Percentiles rank a stretch among this genome's conserved stretches.
Evolutionary conservation across 2,888 invertebrate genomes (phyloP).

Genomic region (Drosophila phalerata): DNA sequence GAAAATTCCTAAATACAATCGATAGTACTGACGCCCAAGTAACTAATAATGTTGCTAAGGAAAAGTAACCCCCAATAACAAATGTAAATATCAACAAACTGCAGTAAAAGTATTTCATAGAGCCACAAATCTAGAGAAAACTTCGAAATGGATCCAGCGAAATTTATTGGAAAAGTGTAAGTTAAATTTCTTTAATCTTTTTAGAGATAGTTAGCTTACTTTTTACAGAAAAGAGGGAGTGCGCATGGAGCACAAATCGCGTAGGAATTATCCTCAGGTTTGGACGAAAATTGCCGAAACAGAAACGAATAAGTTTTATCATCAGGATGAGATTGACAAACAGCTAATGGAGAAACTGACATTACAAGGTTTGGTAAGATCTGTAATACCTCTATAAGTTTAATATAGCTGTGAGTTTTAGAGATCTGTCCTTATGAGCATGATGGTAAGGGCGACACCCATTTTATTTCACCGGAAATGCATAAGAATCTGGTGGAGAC

Average conservation of each 20-base stretch:
- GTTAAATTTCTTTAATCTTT: neutral
- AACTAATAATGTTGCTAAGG: conserved; percentile 10
- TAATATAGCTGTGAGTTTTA: conserved; percentile 18
- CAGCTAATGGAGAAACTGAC: conserved; percentile 54
- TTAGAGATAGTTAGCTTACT: neutral
- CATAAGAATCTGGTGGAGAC: conserved; percentile 75
- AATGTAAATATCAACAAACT: neutral
- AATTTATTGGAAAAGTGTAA: conserved; percentile 54
- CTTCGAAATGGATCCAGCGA: conserved; percentile 46
- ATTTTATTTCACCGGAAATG: conserved; percentile 83
- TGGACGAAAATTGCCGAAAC: conserved; percentile 75
- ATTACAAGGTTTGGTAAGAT: conserved; percentile 37
- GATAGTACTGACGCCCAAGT: neutral
- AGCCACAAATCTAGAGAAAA: neutral
- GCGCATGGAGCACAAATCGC: conserved; percentile 78
- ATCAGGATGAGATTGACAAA: conserved; percentile 78
- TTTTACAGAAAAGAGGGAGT: conserved; percentile 85
- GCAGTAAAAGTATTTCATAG: neutral
- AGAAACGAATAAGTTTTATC: conserved; percentile 79
- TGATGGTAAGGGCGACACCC: conserved; percentile 78
- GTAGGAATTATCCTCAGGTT: conserved; percentile 78
- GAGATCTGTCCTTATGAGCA: conserved; percentile 70
- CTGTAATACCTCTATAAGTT: rapidly evolving
- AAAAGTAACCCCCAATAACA: conserved; percentile 5
- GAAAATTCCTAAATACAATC: no score